Base-by-base conservation (phyloP, 2,888 invertebrate species). In the Odontocolon sp. region DNA sequence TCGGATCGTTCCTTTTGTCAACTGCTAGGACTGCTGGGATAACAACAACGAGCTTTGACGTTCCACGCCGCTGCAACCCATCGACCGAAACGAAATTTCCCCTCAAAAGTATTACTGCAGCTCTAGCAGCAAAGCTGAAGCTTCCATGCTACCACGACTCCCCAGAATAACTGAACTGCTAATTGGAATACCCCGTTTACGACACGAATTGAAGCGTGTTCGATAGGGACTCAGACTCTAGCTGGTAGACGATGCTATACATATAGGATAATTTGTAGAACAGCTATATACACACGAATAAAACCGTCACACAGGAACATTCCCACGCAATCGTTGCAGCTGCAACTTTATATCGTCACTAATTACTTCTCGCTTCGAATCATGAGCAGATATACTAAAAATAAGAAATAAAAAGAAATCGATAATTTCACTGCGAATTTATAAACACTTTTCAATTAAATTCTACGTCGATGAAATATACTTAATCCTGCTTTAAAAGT, bases 121-220 rank as follows among this genome's bases (percentile, higher is more conserved):
- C 21, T 2, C 16, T 9, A 36, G 36, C 36, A 11, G 36, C 9
- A n/a, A 36, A 9, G 8, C 18, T 18, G 45, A 45, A 45, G 21
- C 23, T 23, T 45, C 45, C 31, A 18, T 18, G 11, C 18, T 9
- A 33, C 5, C n/a, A 16, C n/a, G 18, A 45, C 45, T 31, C 61
- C 11, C 61, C 18, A 31, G 42, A 61, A 45, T 52, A 59, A 67
- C 2, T 36, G 36, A 56, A 63, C 56, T 31, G 45, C 28, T 63
- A 74, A 74, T 74, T 74, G 56, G 45, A 63, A 56, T 68, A 68
- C 28, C 47, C 23, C 45, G 54, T 45, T 68, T 61, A 63, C 52
- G 66, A 67, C 42, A 31, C 18, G 42, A 63, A 47, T 23, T 16
- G 11, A 28, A n/a, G 47, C 18, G 59, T 28, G 52, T 21, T 38